Evolutionary conservation across 2,113 vertebrate species (phyloP).

Genomic region (Pyxicephalus adspersus): DNA sequence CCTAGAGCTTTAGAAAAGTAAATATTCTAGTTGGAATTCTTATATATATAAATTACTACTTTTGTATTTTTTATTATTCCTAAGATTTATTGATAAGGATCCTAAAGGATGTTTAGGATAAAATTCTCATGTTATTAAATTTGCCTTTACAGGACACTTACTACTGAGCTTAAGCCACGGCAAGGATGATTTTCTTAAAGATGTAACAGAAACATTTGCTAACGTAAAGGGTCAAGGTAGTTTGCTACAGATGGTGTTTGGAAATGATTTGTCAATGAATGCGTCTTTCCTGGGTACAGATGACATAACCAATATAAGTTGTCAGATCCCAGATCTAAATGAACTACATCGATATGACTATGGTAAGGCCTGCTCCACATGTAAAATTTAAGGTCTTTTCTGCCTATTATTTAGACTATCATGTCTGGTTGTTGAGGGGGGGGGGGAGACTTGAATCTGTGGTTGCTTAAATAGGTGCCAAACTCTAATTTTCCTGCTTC

Average conservation of each 20-base stretch:
- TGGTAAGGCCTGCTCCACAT: conserved; percentile 72
- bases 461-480: too few species aligned
- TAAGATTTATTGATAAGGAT: not conserved
- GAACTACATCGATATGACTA: conserved; percentile 84
- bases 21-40: too few species aligned
- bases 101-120: not conserved
- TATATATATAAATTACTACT: too few species aligned
- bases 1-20: too few species aligned
- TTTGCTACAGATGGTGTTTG: conserved; percentile 83
- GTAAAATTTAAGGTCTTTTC: too few species aligned
- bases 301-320: conserved; percentile 76
- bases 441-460: too few species aligned
- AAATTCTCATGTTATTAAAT: too few species aligned
- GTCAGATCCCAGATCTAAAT: conserved; percentile 72
- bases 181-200: conserved; percentile 80
- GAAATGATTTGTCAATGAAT: conserved; percentile 67
- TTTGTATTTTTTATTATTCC: not conserved
- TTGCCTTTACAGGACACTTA: conserved; percentile 83
- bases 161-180: conserved; percentile 84
- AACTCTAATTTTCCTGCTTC: too few species aligned
- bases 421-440: too few species aligned
- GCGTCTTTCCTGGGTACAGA: conserved; percentile 87
- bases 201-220: conserved; percentile 90
- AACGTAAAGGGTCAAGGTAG: conserved; percentile 81
- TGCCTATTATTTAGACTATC: too few species aligned